Conservation (phyloP, 2,797 vertebrate species). For the Typhlichthys subterraneus region DNA sequence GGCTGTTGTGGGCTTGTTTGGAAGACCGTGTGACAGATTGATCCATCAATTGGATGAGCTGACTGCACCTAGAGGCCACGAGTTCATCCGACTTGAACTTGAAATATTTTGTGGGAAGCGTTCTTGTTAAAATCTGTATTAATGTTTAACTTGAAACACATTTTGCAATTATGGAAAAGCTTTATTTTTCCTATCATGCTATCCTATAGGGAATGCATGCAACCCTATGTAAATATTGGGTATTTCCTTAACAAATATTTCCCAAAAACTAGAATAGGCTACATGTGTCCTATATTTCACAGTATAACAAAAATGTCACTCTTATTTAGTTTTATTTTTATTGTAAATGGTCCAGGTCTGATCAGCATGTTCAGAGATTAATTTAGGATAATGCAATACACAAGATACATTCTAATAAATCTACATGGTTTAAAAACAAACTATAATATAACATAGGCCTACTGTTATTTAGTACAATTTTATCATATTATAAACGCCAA, state of each 20-base stretch:
- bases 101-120: conserved; percentile 13
- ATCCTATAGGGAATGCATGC: no score
- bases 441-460: background rate
- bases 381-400: background rate
- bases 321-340: no score
- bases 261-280: background rate
- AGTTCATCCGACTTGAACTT: conserved; percentile 59
- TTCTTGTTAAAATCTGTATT: background rate
- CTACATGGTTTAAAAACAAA: conserved; percentile 1
- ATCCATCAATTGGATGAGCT: conserved; percentile 56
- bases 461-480: no score
- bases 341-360: no score
- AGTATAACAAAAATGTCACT: no score
- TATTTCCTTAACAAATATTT: no score
- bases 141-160: background rate
- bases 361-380: background rate
- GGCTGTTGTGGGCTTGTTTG: conserved; percentile 67
- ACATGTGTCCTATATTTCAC: background rate
- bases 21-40: conserved; percentile 55
- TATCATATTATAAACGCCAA: background rate
- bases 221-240: no score
- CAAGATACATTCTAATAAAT: background rate
- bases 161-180: no score
- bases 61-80: conserved; percentile 18
- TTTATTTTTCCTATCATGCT: no score